Evolutionary conservation across 2,797 vertebrate genomes (phyloP).

Genomic region (Remorina albescens): DNA sequence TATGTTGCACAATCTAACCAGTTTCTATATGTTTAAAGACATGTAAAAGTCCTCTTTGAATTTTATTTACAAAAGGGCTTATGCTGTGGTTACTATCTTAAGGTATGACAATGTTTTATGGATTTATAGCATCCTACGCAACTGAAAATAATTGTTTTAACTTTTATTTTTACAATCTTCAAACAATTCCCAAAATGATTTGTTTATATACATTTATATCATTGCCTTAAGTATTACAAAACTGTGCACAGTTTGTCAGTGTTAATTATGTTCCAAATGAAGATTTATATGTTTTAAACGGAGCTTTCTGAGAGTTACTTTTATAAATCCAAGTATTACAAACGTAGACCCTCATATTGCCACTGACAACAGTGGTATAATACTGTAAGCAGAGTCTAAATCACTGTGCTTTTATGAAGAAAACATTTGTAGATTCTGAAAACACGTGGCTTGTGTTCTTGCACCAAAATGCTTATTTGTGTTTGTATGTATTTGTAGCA

Average conservation of each 20-base stretch:
- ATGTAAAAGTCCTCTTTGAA: conserved; percentile 60
- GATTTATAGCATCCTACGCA: conserved; percentile 52
- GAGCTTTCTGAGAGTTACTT: conserved; percentile 71
- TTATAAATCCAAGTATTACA: conserved; percentile 74
- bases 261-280: conserved; percentile 76
- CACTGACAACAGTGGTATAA: conserved; percentile 59
- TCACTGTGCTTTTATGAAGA: conserved; percentile 85
- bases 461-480: conserved; percentile 58
- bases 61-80: conserved; percentile 65
- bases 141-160: conserved; percentile 41
- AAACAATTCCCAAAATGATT: conserved; percentile 55
- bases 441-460: conserved; percentile 47
- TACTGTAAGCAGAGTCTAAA: conserved; percentile 69
- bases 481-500: conserved; percentile 58
- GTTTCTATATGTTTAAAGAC: conserved; percentile 62
- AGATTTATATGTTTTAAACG: conserved; percentile 77
- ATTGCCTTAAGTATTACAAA: conserved; percentile 81
- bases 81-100: conserved; percentile 46
- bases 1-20: conserved; percentile 65
- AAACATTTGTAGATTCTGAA: conserved; percentile 58
- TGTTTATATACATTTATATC: conserved; percentile 70
- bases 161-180: conserved; percentile 64
- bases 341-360: conserved; percentile 59
- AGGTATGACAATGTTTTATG: conserved; percentile 40
- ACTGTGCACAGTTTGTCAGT: conserved; percentile 74